These are phyloP conservation scores for Drosophila parabipectinata DNA, from an alignment of 1,140 invertebrate species.

Conservation along the genomic window DNA sequence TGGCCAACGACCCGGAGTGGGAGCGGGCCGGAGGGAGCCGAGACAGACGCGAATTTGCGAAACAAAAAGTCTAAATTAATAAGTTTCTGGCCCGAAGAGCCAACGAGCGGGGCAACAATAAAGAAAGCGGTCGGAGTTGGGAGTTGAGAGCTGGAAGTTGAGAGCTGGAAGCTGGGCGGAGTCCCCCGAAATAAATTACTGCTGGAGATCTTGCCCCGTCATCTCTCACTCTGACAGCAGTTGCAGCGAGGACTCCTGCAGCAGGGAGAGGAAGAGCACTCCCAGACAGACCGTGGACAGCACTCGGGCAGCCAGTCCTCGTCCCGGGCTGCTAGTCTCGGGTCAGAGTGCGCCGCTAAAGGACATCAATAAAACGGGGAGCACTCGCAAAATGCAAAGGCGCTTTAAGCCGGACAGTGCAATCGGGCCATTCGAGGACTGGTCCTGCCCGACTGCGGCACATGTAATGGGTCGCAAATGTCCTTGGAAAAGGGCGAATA, in stretches of 20 bases:
- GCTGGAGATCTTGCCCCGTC: constrained; percentile 45
- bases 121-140: constrained; percentile 47
- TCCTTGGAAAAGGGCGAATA: constrained; percentile 55
- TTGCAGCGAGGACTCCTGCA: constrained; percentile 21
- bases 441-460: constrained; percentile 7
- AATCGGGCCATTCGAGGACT: constrained; percentile 22
- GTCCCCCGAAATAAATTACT: constrained; percentile 46
- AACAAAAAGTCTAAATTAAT: constrained; percentile 80
- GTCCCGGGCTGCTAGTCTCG: constrained; percentile 27
- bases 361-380: constrained; percentile 71
- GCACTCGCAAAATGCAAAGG: constrained; percentile 31
- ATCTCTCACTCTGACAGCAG: constrained; percentile 48
- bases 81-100: constrained; percentile 58
- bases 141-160: neutral
- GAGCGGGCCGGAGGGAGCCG: constrained; percentile 3
- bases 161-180: constrained; percentile 24
- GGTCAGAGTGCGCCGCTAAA: constrained; percentile 58
- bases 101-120: constrained; percentile 46
- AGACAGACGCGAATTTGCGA: constrained; percentile 70
- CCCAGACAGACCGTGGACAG: constrained; percentile 23
- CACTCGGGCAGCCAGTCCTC: constrained; percentile 9
- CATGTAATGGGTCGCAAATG: constrained; percentile 27
- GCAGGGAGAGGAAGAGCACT: neutral
- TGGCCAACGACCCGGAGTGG: constrained; percentile 64
- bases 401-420: constrained; percentile 33